Percentiles rank a stretch among this genome's conserved stretches.
Evolutionary conservation across 2,797 vertebrate genomes (phyloP).

Genomic region (Cossypha dichroa): DNA sequence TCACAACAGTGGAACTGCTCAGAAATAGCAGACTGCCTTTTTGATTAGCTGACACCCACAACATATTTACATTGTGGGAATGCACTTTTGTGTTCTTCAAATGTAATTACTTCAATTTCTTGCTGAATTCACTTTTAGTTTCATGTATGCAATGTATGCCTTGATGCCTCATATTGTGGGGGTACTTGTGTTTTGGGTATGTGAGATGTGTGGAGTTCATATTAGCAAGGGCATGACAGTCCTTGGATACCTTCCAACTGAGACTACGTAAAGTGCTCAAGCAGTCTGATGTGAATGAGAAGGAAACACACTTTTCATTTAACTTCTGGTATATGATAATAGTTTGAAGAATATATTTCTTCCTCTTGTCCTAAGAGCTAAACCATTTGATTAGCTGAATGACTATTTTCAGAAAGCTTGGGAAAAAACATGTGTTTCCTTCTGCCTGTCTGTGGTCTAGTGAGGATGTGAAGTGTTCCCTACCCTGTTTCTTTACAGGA

Average conservation of each 20-base stretch:
- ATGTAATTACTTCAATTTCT: background rate
- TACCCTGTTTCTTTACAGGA: background rate
- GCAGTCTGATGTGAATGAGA: background rate
- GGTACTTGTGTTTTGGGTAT: rapidly evolving
- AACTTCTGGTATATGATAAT: background rate
- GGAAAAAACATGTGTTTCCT: background rate
- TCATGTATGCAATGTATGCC: background rate
- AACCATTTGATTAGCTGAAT: background rate
- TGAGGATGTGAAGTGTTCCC: background rate
- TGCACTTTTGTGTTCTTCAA: background rate
- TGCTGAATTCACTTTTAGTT: background rate
- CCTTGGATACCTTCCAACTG: background rate
- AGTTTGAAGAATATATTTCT: background rate
- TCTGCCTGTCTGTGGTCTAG: background rate
- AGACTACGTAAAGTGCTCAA: background rate
- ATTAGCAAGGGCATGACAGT: background rate
- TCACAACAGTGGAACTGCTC: background rate
- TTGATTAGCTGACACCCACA: background rate
- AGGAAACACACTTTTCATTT: background rate
- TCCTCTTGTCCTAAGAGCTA: background rate
- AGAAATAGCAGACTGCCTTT: background rate
- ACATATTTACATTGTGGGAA: rapidly evolving
- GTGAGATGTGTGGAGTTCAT: background rate
- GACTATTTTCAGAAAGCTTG: background rate
- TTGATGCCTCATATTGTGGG: background rate